Evolutionary conservation across 92 coral and sea anemone genomes (phyloP).

Genomic region (Ricordea florida): DNA sequence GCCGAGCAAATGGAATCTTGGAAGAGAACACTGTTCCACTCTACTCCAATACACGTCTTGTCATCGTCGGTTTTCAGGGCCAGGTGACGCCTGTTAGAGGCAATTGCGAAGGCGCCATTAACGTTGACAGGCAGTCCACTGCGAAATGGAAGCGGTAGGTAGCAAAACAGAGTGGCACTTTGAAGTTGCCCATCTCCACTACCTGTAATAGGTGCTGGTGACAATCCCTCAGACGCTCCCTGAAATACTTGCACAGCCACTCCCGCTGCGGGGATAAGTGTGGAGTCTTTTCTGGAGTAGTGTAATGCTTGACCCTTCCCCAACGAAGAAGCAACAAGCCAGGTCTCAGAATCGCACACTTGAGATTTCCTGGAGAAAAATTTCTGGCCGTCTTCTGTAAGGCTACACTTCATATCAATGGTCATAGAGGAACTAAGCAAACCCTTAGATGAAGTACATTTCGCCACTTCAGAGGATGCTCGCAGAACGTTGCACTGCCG

Average conservation of each 20-base stretch:
- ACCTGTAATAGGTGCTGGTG: background rate
- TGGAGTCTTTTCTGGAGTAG: conserved; percentile 29
- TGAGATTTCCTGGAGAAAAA: background rate
- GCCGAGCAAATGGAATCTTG: conserved; percentile 51
- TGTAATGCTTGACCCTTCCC: conserved; percentile 60
- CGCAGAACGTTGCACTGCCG: conserved; percentile 58
- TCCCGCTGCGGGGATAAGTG: conserved; percentile 80
- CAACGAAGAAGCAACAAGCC: conserved; percentile 78
- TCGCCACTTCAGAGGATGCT: conserved; percentile 37
- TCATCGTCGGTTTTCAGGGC: conserved; percentile 60
- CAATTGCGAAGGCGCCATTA: conserved; percentile 73
- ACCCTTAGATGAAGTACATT: background rate
- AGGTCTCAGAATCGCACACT: background rate
- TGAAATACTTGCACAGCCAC: conserved; percentile 48
- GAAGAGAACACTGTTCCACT: conserved; percentile 52
- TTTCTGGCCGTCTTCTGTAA: conserved; percentile 23
- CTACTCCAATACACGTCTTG: conserved; percentile 44
- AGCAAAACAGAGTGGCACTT: conserved; percentile 69
- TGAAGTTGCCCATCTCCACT: background rate
- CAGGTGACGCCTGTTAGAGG: conserved; percentile 69
- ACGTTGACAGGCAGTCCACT: conserved; percentile 83
- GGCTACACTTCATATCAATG: background rate
- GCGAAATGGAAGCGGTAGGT: conserved; percentile 73
- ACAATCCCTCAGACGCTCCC: background rate
- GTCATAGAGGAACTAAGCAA: conserved; percentile 51